These are phyloP conservation scores for Brachionus rotundiformis DNA, from an alignment of 1,140 invertebrate genomes.

Conservation along the genomic window DNA sequence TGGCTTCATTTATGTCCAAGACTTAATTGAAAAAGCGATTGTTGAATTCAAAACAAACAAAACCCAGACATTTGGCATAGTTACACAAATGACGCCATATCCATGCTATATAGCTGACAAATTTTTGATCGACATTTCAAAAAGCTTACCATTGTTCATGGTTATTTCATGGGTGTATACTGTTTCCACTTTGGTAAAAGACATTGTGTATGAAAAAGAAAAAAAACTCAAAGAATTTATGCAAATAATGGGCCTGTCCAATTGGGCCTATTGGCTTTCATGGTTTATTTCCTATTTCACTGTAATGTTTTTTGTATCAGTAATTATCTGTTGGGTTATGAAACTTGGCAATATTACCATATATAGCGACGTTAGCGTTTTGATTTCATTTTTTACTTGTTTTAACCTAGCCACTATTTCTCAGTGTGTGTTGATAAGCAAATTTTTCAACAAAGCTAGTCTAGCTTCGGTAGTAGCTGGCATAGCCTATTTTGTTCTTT, in stretches of 20 bases:
- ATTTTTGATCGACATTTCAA: slow-evolving; percentile 69
- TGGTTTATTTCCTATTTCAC: slow-evolving; percentile 70
- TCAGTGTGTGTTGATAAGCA: slow-evolving; percentile 67
- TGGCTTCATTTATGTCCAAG: slow-evolving; percentile 72
- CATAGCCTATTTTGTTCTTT: slow-evolving; percentile 74
- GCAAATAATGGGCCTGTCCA: slow-evolving; percentile 70
- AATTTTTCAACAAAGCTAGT: slow-evolving; percentile 71
- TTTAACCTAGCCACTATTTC: slow-evolving; percentile 68
- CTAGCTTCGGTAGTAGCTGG: slow-evolving; percentile 72
- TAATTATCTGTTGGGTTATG: slow-evolving; percentile 58
- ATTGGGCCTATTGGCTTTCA: slow-evolving; percentile 68
- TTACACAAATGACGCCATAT: slow-evolving; percentile 23
- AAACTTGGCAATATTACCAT: slow-evolving; percentile 8
- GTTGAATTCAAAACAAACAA: slow-evolving; percentile 60
- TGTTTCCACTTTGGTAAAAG: slow-evolving; percentile 75
- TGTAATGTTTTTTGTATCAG: slow-evolving; percentile 67
- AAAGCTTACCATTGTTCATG: slow-evolving; percentile 74
- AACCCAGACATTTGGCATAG: slow-evolving; percentile 8
- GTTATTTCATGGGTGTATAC: slow-evolving; percentile 72
- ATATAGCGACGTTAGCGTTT: not conserved
- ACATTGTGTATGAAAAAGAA: slow-evolving; percentile 73
- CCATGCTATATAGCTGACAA: slow-evolving; percentile 56
- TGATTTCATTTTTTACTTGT: slow-evolving; percentile 40
- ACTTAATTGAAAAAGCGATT: slow-evolving; percentile 72
- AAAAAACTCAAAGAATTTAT: slow-evolving; percentile 68